These are phyloP conservation scores for Galaxias olidus DNA, from an alignment of 2,797 vertebrate genomes.

Conservation along the genomic window DNA sequence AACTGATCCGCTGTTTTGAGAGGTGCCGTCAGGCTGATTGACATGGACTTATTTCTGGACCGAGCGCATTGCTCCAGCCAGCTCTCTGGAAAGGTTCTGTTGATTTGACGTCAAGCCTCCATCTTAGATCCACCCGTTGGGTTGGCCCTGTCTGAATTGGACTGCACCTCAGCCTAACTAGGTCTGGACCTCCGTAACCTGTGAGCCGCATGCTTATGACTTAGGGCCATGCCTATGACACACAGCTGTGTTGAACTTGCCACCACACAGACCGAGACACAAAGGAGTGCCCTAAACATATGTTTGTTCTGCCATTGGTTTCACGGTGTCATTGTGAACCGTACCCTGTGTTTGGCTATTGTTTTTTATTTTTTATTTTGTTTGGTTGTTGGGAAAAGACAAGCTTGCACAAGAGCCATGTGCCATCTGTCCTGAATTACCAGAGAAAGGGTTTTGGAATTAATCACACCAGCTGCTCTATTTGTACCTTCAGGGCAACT, in stretches of 20 bases:
- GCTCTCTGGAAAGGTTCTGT: constrained; percentile 66
- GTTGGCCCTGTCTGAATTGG: constrained; percentile 67
- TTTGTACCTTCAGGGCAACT: constrained; percentile 46
- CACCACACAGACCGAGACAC: constrained; percentile 12
- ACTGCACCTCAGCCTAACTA: constrained; percentile 72
- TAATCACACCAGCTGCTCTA: constrained; percentile 68
- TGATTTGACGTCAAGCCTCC: constrained; percentile 70
- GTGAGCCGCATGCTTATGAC: constrained; percentile 68
- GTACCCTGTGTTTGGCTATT: constrained; percentile 28
- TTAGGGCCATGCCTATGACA: constrained; percentile 47
- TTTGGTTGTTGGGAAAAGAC: constrained; percentile 56
- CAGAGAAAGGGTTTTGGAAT: constrained; percentile 52
- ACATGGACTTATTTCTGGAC: constrained; percentile 56
- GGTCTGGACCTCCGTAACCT: constrained; percentile 67
- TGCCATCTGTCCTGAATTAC: constrained; percentile 62
- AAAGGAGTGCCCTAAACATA: not conserved
- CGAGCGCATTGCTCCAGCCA: constrained; percentile 25
- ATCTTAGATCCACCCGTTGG: constrained; percentile 66
- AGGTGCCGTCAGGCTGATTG: constrained; percentile 53
- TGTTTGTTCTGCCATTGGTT: constrained; percentile 17
- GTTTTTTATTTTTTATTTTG: constrained; percentile 56
- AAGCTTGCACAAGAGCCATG: constrained; percentile 60
- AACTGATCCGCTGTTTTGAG: constrained; percentile 34
- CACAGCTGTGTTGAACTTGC: constrained; percentile 25
- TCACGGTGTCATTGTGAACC: constrained; percentile 28